Evolutionary conservation across 2,113 vertebrate genomes (phyloP).

Genomic region (Acrocephalus kingi): DNA sequence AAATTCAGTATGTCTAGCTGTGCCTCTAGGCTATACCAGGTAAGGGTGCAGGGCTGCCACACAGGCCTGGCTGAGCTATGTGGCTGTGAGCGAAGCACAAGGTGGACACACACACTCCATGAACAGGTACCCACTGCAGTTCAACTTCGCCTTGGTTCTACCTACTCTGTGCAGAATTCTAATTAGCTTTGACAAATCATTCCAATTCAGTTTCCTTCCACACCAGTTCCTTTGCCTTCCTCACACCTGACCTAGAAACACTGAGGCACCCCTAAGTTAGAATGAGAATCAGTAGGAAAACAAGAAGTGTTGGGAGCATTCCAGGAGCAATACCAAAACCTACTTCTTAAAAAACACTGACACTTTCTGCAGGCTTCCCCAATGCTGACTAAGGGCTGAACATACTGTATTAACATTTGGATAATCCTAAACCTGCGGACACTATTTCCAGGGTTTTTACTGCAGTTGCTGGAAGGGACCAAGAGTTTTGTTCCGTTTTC

Average conservation of each 20-base stretch:
- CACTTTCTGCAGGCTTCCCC: neutral
- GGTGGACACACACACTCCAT: fast-evolving
- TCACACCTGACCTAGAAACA: neutral
- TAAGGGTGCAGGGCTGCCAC: neutral
- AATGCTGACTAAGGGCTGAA: neutral
- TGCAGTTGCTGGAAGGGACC: neutral
- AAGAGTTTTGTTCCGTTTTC: neutral
- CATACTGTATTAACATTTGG: neutral
- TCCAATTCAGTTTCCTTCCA: neutral
- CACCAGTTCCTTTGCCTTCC: neutral
- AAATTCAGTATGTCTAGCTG: neutral
- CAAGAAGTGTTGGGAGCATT: neutral
- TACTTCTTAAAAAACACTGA: neutral
- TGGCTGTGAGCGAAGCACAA: fast-evolving
- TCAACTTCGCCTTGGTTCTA: fast-evolving
- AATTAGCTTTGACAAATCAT: neutral
- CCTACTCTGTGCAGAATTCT: neutral
- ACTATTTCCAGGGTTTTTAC: neutral
- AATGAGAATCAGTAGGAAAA: neutral
- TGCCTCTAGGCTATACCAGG: neutral
- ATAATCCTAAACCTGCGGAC: neutral
- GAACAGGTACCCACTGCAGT: neutral
- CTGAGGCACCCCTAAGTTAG: neutral
- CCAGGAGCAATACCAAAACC: neutral
- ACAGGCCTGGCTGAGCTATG: neutral